A percentile compares a stretch with the other conserved stretches of the same genome.
These are phyloP conservation scores for Malachius bipustulatus DNA, from an alignment of 2,888 invertebrate genomes.

Conservation along the genomic window DNA sequence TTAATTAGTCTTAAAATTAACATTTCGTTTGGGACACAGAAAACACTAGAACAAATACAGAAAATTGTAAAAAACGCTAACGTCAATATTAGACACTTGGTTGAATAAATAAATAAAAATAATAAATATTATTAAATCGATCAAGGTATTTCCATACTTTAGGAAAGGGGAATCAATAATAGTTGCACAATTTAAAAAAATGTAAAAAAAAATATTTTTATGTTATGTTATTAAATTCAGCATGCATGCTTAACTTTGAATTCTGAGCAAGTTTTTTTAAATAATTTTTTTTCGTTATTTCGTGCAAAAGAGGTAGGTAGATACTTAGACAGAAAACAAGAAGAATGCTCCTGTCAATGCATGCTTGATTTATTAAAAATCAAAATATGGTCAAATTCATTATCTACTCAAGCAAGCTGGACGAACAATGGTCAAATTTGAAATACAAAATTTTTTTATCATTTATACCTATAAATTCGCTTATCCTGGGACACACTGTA, in stretches of 20 bases:
- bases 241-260: neutral
- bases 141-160: too few relatives aligned
- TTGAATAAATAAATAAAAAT: too few relatives aligned
- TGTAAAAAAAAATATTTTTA: too few relatives aligned
- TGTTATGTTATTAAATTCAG: constrained; percentile 1
- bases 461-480: neutral
- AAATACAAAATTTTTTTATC: neutral
- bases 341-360: constrained; percentile 1
- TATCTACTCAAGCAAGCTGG: constrained; percentile 1
- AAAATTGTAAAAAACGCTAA: too few relatives aligned
- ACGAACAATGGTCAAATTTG: neutral
- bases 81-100: too few relatives aligned
- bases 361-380: neutral
- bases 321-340: neutral
- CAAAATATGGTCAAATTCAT: neutral
- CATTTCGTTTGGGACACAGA: too few relatives aligned
- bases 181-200: too few relatives aligned
- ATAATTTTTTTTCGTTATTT: constrained; percentile 1
- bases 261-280: neutral
- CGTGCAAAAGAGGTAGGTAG: neutral
- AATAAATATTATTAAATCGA: too few relatives aligned
- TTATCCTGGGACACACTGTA: constrained; percentile 1
- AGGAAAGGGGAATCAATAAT: too few relatives aligned
- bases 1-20: too few relatives aligned
- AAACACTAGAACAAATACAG: too few relatives aligned